Evolutionary conservation across 2,888 invertebrate genomes (phyloP).

Genomic region (Lacanobia oleracea): DNA sequence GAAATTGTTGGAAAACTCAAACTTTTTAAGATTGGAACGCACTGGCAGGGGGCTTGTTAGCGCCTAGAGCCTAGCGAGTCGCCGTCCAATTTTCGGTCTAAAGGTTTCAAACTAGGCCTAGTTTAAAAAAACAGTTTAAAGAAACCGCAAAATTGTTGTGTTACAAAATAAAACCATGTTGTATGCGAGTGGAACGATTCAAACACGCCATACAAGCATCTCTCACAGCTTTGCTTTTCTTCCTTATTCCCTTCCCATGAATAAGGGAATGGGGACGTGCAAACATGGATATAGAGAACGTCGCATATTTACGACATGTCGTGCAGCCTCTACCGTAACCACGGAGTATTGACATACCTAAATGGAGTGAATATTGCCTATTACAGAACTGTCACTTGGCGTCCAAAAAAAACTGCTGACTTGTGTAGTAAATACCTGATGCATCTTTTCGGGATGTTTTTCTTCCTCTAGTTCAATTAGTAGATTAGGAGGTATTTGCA

Average conservation of each 20-base stretch:
- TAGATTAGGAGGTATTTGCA: neutral
- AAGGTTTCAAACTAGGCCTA: neutral
- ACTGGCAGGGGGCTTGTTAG: too few species aligned
- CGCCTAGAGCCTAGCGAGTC: too few species aligned
- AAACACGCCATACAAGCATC: constrained; percentile 36
- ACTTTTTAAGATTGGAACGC: neutral
- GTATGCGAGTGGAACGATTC: constrained; percentile 23
- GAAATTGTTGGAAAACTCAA: neutral
- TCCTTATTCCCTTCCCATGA: constrained; percentile 62
- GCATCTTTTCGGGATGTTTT: neutral
- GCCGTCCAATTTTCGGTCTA: neutral
- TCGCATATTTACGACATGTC: constrained; percentile 48
- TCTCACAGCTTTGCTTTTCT: constrained; percentile 49
- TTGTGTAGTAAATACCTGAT: neutral
- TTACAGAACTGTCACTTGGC: neutral
- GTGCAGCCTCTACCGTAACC: constrained; percentile 21
- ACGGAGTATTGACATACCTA: constrained; percentile 22
- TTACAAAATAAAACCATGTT: constrained; percentile 18
- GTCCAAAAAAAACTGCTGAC: neutral
- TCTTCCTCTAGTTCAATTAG: neutral
- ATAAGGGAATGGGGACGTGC: constrained; percentile 61
- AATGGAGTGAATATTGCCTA: constrained; percentile 9
- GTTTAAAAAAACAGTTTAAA: neutral
- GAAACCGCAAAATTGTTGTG: neutral
- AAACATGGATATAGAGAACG: constrained; percentile 49